Evolutionary conservation across 2,797 vertebrate genomes (phyloP).

Genomic region (Pseudochaenichthys georgianus): DNA sequence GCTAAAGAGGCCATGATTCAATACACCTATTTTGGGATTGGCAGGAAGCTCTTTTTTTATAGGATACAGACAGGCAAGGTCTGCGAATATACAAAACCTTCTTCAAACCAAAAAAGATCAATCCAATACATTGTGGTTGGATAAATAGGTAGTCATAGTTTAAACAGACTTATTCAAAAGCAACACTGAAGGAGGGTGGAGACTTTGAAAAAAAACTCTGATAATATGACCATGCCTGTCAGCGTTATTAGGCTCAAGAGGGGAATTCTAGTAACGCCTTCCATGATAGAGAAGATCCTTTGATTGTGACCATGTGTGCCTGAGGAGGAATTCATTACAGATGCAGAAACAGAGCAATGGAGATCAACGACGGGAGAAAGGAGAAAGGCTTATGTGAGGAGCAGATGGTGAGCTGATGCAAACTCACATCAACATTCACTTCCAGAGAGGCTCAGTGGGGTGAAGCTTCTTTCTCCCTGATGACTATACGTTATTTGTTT

Average conservation of each 20-base stretch:
- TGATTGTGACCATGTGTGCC: conserved; percentile 49
- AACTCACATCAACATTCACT: conserved; percentile 54
- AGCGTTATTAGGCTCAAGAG: conserved; percentile 15
- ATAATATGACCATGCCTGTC: conserved; percentile 23
- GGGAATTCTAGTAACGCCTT: conserved; percentile 24
- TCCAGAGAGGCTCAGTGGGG: conserved; percentile 37
- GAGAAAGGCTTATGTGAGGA: conserved; percentile 53
- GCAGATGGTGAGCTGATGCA: conserved; percentile 65
- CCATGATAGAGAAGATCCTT: conserved; percentile 44
- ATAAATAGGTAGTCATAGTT: neutral
- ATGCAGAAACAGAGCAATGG: conserved; percentile 29
- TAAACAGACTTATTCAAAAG: neutral
- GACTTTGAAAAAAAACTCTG: conserved; percentile 7
- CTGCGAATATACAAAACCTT: neutral
- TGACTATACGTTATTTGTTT: conserved; percentile 24
- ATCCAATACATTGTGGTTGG: neutral
- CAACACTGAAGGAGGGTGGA: neutral
- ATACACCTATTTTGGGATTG: neutral
- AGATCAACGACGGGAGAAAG: conserved; percentile 34
- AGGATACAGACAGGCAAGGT: neutral
- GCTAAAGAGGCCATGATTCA: conserved; percentile 1
- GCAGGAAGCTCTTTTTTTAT: neutral
- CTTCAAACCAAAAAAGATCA: neutral
- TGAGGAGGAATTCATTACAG: conserved; percentile 50
- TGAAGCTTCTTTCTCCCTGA: conserved; percentile 33